Conservation (phyloP, 2,797 vertebrate genomes). For the Arnoldichthys spilopterus region DNA sequence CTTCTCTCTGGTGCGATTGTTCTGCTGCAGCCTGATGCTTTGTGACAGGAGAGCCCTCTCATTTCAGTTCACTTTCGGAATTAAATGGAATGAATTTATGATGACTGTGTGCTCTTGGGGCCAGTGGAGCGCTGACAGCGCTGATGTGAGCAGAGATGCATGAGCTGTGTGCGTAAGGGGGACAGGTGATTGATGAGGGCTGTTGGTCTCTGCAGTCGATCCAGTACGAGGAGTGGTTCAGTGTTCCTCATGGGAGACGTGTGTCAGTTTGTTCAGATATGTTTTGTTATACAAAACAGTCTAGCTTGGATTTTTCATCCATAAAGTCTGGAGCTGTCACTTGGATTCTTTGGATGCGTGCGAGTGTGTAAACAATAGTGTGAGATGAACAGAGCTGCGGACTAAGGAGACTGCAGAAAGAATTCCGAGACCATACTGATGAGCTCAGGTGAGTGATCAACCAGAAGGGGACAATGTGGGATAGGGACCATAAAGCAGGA, state of each 20-base stretch:
- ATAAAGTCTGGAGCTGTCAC: not conserved
- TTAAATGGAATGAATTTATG: conserved; percentile 73
- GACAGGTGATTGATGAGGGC: conserved; percentile 36
- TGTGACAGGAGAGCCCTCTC: conserved; percentile 13
- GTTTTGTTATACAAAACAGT: conserved; percentile 25
- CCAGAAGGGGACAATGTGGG: not conserved
- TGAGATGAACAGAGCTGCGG: conserved; percentile 5
- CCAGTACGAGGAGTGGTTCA: conserved; percentile 46
- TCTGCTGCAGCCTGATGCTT: conserved; percentile 12
- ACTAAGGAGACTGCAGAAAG: conserved; percentile 32
- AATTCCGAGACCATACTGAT: conserved; percentile 38
- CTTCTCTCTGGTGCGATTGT: conserved; percentile 31
- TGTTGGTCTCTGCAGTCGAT: conserved; percentile 54
- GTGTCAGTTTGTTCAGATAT: conserved; percentile 24
- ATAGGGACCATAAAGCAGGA: not conserved
- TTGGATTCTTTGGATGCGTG: conserved; percentile 2
- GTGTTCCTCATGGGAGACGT: conserved; percentile 19
- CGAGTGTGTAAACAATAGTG: conserved; percentile 26
- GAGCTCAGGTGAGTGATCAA: conserved; percentile 62
- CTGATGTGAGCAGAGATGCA: conserved; percentile 62
- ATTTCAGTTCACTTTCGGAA: conserved; percentile 50
- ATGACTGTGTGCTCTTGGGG: conserved; percentile 51
- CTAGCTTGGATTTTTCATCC: conserved; percentile 11
- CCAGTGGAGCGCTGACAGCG: conserved; percentile 37
- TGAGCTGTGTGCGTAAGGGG: conserved; percentile 28